Evolutionary conservation across 2,888 invertebrate genomes (phyloP).

Genomic region (Metalampra italica): DNA sequence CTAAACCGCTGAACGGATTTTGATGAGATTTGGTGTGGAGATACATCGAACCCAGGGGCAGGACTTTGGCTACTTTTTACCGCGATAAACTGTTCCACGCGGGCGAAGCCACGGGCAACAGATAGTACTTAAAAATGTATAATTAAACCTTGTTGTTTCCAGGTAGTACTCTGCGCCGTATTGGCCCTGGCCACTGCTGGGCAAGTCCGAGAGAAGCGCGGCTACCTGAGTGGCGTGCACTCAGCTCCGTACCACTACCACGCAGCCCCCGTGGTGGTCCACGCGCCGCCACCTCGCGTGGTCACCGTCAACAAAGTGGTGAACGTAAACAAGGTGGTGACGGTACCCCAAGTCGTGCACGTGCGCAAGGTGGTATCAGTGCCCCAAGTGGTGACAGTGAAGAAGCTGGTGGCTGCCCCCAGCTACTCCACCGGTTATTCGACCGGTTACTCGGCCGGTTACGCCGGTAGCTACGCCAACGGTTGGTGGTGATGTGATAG

Average conservation of each 20-base stretch:
- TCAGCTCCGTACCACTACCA: conserved; percentile 8
- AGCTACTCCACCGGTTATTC: conserved; percentile 6
- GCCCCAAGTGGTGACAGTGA: conserved; percentile 41
- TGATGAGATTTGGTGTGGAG: too few relatives aligned
- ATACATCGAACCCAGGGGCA: too few relatives aligned
- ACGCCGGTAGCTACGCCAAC: conserved; percentile 24
- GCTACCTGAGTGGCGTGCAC: conserved; percentile 26
- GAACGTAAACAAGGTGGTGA: conserved; percentile 28
- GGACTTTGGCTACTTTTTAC: too few relatives aligned
- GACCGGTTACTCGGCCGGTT: conserved; percentile 29
- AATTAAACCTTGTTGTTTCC: neutral
- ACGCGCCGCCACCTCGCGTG: conserved; percentile 19
- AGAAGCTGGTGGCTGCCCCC: conserved; percentile 34
- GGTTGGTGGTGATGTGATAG: conserved; percentile 19
- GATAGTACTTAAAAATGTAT: too few relatives aligned
- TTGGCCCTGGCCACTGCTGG: conserved; percentile 28
- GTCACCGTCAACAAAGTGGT: conserved; percentile 34
- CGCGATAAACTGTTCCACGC: too few relatives aligned
- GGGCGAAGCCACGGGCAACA: too few relatives aligned
- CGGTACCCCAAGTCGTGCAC: conserved; percentile 31
- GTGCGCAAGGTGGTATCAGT: conserved; percentile 38
- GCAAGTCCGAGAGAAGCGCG: conserved; percentile 39
- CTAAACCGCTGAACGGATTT: too few relatives aligned
- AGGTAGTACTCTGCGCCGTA: conserved; percentile 25
- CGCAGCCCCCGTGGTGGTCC: conserved; percentile 11